phyloP scores from a whole-genome alignment of 2,888 invertebrate species.

The Desoria tigrina region DNA sequence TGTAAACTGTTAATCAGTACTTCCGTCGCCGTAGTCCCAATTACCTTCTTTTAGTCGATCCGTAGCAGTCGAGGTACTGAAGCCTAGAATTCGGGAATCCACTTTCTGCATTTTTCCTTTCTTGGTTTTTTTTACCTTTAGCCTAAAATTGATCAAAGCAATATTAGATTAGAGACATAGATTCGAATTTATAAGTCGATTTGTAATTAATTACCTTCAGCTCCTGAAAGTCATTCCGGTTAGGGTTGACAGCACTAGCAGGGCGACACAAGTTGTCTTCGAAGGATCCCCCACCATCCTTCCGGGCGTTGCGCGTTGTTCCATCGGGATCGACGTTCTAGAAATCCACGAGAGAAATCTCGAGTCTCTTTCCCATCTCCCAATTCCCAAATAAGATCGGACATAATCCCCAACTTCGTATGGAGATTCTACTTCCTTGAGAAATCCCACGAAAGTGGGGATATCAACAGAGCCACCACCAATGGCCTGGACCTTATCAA shows the following conservation, averaged over 20 bases:
- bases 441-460: slow-evolving; percentile 87
- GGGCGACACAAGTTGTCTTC: slow-evolving; percentile 90
- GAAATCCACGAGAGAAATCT: slow-evolving; percentile 86
- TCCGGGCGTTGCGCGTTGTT: slow-evolving; percentile 48
- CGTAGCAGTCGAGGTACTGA: slow-evolving; percentile 90
- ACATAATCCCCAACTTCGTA: slow-evolving; percentile 94
- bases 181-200: slow-evolving; percentile 14
- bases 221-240: slow-evolving; percentile 72
- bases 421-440: slow-evolving; percentile 90
- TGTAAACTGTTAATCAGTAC: slow-evolving; percentile 29
- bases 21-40: slow-evolving; percentile 69
- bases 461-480: slow-evolving; percentile 57
- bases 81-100: slow-evolving; percentile 88
- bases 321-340: slow-evolving; percentile 74
- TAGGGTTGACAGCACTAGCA: slow-evolving; percentile 81
- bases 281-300: slow-evolving; percentile 61
- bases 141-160: slow-evolving; percentile 61
- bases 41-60: slow-evolving; percentile 95
- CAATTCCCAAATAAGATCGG: slow-evolving; percentile 83
- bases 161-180: neutral
- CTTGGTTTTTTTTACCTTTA: slow-evolving; percentile 82
- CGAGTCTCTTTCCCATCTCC: slow-evolving; percentile 79
- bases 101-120: slow-evolving; percentile 92
- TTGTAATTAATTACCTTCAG: slow-evolving; percentile 69
- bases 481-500: slow-evolving; percentile 57